Base-by-base conservation (phyloP, 2,113 vertebrate genomes). In the Paraplagusia blochii region DNA sequence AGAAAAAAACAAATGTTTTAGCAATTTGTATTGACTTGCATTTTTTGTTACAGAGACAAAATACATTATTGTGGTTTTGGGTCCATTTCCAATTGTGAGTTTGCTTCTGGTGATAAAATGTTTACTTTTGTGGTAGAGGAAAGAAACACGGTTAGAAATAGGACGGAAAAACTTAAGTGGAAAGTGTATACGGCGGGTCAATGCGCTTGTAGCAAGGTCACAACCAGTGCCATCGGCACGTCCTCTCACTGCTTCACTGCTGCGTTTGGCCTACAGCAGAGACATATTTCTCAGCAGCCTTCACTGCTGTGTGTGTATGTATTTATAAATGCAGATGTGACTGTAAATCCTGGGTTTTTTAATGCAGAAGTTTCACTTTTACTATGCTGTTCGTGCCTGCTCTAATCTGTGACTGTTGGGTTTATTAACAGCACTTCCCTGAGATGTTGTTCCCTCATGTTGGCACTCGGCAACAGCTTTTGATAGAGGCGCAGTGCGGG, bases 381-480 rank as follows among this genome's bases (percentile, higher is more conserved):
- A 16, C 44, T 42, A 63, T 40, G 50, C 44, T 61, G 53, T 42
- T 49, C 8, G 22, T 33, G 52, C 43, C 46, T 52, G 44, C 66
- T 58, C 45, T 56, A 39, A 66, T 69, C 66, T 57, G 67, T 49
- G 63, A 58, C 53, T 59, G 58, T 67, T 39, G 46, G 46, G 51
- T 75, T 62, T 58, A 78, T 79, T 54, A 71, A 66, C 68, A 48
- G 63, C 66, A 36, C 53, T 45, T 71, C 18, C 45, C 42, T n/a
- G 18, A 11, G 53, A 72, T 65, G 63, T 47, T 11, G 43, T 54
- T 69, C 52, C 67, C 64, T 58, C 38, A 39, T 29, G 47, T 44
- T 15, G 3, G 63, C 50, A 71, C 72, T 66, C 77, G 80, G 66
- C 74, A 70, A 66, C 77, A 77, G 71, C 73, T 79, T 71, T 39